phyloP scores from a whole-genome alignment of 2,113 vertebrate genomes.

The Urocynchramus pylzowi region DNA sequence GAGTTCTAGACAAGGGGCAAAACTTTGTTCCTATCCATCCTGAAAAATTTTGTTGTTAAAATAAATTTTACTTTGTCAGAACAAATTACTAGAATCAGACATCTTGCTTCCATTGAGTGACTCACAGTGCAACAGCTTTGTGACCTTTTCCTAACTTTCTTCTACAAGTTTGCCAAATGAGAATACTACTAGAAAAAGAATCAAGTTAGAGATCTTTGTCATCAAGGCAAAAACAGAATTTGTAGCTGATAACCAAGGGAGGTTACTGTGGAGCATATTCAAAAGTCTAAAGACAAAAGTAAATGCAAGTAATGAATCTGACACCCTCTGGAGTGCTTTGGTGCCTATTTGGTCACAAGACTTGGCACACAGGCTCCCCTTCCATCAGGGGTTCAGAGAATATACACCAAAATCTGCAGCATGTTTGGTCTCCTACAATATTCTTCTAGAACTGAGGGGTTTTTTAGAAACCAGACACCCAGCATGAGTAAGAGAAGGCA shows the following conservation, averaged over 20 bases:
- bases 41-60: not conserved
- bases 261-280: not conserved
- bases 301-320: not conserved
- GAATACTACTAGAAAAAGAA: not conserved
- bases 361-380: not conserved
- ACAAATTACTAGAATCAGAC: not conserved
- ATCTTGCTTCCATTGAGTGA: not conserved
- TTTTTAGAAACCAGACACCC: not conserved
- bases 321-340: not conserved
- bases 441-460: not conserved
- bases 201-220: not conserved
- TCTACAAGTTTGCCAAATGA: not conserved
- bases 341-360: not conserved
- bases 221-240: not conserved
- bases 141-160: not conserved
- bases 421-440: not conserved
- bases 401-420: accelerated
- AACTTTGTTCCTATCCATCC: not conserved
- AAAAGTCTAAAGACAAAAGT: not conserved
- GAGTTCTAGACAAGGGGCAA: not conserved
- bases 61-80: not conserved
- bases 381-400: not conserved
- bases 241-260: not conserved
- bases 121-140: not conserved
- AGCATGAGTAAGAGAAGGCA: not conserved